These are phyloP conservation scores for Lophius piscatorius DNA, from an alignment of 2,113 vertebrate genomes.

Conservation along the genomic window DNA sequence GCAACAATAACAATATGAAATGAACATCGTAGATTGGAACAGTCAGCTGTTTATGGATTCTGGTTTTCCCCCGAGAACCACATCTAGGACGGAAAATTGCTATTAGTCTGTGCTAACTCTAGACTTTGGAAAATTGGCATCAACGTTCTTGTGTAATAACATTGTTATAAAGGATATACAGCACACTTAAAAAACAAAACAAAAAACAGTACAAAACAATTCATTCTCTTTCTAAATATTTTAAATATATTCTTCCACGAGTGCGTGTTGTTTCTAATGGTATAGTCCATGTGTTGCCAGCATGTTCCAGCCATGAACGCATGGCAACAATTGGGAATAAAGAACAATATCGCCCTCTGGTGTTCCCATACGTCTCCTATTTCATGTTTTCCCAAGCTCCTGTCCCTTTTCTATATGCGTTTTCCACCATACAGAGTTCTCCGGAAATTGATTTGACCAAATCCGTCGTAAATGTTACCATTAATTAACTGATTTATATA, in stretches of 20 bases:
- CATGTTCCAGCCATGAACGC: slow-evolving; percentile 15
- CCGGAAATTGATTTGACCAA: slow-evolving; percentile 1
- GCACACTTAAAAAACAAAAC: no score
- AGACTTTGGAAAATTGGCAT: no score
- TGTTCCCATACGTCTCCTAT: slow-evolving; percentile 3
- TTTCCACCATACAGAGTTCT: no score
- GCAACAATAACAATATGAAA: no score
- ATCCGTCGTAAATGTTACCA: not conserved
- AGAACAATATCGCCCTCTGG: slow-evolving; percentile 76
- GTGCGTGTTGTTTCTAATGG: not conserved
- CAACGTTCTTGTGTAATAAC: no score
- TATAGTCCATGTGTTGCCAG: slow-evolving; percentile 5
- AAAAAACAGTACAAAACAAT: no score
- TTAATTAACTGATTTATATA: not conserved
- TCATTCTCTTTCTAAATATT: no score
- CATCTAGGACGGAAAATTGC: not conserved
- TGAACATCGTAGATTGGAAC: not conserved
- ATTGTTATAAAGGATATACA: no score
- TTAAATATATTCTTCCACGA: not conserved
- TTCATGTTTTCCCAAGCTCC: not conserved
- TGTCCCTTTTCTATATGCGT: no score
- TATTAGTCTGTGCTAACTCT: no score
- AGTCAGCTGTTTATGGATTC: not conserved
- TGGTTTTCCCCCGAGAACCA: not conserved
- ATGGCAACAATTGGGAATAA: slow-evolving; percentile 10